Evolutionary conservation across 2,888 invertebrate genomes (phyloP).

Genomic region (Campoletis raptor): DNA sequence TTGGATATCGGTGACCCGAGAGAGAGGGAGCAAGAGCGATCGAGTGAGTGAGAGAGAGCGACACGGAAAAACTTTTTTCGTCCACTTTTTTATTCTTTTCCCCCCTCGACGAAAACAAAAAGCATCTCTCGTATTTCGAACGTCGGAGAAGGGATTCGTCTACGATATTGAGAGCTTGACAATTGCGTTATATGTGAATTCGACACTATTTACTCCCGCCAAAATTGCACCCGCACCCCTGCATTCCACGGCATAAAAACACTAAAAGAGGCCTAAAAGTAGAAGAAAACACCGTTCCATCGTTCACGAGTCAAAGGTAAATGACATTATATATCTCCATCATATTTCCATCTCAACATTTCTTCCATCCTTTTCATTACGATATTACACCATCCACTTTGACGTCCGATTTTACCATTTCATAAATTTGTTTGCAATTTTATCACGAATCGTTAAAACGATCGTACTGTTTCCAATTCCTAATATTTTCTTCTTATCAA

Average conservation of each 20-base stretch:
- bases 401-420: not conserved
- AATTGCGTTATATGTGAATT: conserved; percentile 48
- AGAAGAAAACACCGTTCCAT: conserved; percentile 9
- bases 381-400: conserved; percentile 4
- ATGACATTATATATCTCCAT: conserved; percentile 37
- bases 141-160: conserved; percentile 16
- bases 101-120: conserved; percentile 32
- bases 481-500: conserved; percentile 1
- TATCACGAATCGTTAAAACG: not conserved
- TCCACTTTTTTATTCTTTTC: conserved; percentile 31
- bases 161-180: conserved; percentile 30
- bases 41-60: conserved; percentile 35
- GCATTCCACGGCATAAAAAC: conserved; percentile 66
- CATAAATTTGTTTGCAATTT: not conserved
- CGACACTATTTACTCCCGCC: conserved; percentile 70
- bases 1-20: conserved; percentile 72
- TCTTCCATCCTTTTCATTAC: not conserved
- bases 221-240: conserved; percentile 69
- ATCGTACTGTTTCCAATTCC: not conserved
- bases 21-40: conserved; percentile 11
- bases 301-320: conserved; percentile 54
- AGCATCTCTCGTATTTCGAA: conserved; percentile 32
- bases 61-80: conserved; percentile 61
- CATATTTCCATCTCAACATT: not conserved
- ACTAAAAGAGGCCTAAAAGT: not conserved